phyloP scores from a whole-genome alignment of 2,888 invertebrate species.

The Hyles lineata region DNA sequence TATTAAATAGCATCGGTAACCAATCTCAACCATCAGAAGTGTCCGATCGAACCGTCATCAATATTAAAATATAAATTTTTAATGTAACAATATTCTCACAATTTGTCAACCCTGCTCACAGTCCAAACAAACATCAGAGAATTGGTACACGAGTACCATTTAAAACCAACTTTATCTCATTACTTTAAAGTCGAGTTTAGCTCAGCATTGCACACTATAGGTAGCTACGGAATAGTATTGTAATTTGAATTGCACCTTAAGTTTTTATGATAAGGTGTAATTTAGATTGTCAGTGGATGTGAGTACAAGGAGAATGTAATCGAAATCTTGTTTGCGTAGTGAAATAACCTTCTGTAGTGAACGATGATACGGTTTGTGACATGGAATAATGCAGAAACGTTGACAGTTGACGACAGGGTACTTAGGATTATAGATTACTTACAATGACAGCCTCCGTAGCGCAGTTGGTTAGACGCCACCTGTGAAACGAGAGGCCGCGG shows the following conservation, averaged over 20 bases:
- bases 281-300: neutral
- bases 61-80: no score
- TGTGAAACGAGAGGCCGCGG: no score
- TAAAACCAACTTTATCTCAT: neutral
- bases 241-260: neutral
- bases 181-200: neutral
- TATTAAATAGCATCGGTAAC: no score
- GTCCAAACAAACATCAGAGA: constrained; percentile 8
- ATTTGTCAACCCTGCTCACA: constrained; percentile 13
- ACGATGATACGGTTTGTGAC: constrained; percentile 22
- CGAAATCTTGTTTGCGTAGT: constrained; percentile 22
- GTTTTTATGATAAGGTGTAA: neutral
- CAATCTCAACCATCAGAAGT: no score
- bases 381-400: constrained; percentile 14
- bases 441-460: no score
- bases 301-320: constrained; percentile 11
- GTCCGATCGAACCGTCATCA: neutral
- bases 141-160: neutral
- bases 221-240: neutral
- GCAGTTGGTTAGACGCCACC: no score
- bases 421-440: constrained; percentile 33
- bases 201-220: neutral
- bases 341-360: constrained; percentile 26
- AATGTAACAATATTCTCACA: neutral
- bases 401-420: constrained; percentile 1